Conservation (phyloP, 2,888 invertebrate species). For the Anoplius nigerrimus region DNA sequence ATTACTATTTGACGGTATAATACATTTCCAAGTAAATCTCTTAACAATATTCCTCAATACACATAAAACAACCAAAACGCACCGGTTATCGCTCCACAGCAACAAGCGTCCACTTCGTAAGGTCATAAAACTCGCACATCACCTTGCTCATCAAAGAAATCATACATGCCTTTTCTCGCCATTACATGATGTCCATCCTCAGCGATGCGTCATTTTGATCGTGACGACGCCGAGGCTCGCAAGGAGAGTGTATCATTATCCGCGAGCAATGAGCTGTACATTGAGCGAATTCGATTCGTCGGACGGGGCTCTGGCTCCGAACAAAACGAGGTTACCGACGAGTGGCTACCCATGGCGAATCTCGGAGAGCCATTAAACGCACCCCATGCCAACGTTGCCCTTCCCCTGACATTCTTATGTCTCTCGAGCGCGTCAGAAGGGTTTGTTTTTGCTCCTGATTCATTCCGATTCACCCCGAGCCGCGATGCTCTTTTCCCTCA, state of each 20-base stretch:
- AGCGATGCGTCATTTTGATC: constrained; percentile 1
- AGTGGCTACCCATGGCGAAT: constrained; percentile 69
- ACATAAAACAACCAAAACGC: too few relatives aligned
- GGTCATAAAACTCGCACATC: too few relatives aligned
- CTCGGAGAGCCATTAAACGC: constrained; percentile 59
- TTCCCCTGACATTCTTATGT: constrained; percentile 42
- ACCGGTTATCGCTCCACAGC: too few relatives aligned
- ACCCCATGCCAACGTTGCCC: constrained; percentile 40
- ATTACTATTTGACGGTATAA: too few relatives aligned
- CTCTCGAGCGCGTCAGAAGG: constrained; percentile 34
- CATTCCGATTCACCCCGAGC: constrained; percentile 28
- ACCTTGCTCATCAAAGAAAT: neutral
- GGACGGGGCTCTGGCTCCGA: constrained; percentile 43
- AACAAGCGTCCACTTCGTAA: too few relatives aligned
- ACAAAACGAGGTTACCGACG: constrained; percentile 65
- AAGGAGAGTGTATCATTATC: constrained; percentile 43
- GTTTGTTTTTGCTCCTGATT: constrained; percentile 55
- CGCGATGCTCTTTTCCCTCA: neutral
- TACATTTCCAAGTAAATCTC: too few relatives aligned
- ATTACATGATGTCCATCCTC: neutral
- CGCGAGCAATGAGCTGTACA: constrained; percentile 52
- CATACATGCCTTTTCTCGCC: neutral
- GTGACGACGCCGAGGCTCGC: neutral
- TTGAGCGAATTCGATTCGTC: constrained; percentile 59
- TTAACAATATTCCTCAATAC: too few relatives aligned